These are phyloP conservation scores for Clarias batrachus DNA, from an alignment of 2,113 vertebrate genomes.

Conservation along the genomic window DNA sequence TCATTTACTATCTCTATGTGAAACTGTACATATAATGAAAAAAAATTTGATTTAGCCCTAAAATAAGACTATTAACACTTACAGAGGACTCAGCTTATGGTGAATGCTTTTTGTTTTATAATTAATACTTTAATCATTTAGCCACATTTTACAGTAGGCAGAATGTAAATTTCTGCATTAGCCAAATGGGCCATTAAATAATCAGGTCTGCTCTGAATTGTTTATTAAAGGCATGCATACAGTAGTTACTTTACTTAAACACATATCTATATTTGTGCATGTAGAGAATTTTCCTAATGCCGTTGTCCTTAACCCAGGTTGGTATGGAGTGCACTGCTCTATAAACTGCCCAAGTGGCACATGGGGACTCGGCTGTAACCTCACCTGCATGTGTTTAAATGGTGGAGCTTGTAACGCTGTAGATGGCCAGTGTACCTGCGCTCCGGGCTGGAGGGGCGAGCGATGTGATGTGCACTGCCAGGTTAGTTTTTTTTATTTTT, in stretches of 20 bases:
- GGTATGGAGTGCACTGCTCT: slow-evolving; percentile 95
- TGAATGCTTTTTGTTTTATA: neutral
- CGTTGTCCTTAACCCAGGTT: slow-evolving; percentile 72
- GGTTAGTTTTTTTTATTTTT: slow-evolving; percentile 66
- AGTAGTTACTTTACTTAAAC: neutral
- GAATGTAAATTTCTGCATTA: neutral
- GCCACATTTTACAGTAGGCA: neutral
- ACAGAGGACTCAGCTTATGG: neutral
- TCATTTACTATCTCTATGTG: neutral
- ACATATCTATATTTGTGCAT: neutral
- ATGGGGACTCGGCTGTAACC: slow-evolving; percentile 91
- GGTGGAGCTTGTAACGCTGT: slow-evolving; percentile 86
- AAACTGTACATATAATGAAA: neutral
- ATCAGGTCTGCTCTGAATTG: neutral
- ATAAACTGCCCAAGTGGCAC: slow-evolving; percentile 91
- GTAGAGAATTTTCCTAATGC: neutral
- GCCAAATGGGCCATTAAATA: neutral
- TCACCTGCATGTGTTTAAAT: slow-evolving; percentile 84
- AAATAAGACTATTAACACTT: neutral
- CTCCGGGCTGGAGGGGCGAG: slow-evolving; percentile 87
- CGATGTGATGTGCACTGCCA: slow-evolving; percentile 87
- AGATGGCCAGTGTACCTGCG: slow-evolving; percentile 87
- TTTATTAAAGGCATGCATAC: neutral
- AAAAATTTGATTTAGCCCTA: neutral
- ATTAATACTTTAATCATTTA: neutral